Percentiles rank a stretch among this genome's conserved stretches.
Evolutionary conservation across 2,113 vertebrate species (phyloP).

Genomic region (Pelusios castaneus): DNA sequence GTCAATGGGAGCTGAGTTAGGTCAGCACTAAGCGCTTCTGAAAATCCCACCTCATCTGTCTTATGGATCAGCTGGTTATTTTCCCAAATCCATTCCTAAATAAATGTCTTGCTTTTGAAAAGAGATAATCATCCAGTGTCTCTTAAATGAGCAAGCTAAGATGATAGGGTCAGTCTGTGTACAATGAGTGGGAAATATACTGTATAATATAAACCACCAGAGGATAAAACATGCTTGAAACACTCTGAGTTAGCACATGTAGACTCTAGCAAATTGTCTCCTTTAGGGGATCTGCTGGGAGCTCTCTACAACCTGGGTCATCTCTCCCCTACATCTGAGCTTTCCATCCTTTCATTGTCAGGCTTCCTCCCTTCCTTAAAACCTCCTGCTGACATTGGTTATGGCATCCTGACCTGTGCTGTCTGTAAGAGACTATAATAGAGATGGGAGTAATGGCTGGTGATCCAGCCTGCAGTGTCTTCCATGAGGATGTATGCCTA

Average conservation of each 20-base stretch:
- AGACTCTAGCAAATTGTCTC: background rate
- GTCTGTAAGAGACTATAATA: background rate
- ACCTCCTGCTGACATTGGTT: background rate
- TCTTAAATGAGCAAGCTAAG: slow-evolving; percentile 3
- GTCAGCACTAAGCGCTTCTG: background rate
- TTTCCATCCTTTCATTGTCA: background rate
- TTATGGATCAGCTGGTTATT: background rate
- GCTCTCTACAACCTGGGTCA: background rate
- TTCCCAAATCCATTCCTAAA: background rate
- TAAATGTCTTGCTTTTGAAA: accelerated
- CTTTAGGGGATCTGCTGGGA: slow-evolving; percentile 10
- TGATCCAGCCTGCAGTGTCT: background rate
- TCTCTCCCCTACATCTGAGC: background rate
- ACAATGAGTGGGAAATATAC: background rate
- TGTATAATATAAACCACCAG: background rate
- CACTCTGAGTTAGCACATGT: background rate
- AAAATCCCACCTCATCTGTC: accelerated
- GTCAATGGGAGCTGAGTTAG: background rate
- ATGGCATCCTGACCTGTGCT: background rate
- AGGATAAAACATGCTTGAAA: background rate
- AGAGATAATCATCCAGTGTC: background rate
- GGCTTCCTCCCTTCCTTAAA: background rate
- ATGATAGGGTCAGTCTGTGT: slow-evolving; percentile 20
- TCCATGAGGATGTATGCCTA: background rate
- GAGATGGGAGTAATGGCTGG: background rate